Conservation (phyloP, 2,888 invertebrate genomes). For the Perithous albicinctus region DNA sequence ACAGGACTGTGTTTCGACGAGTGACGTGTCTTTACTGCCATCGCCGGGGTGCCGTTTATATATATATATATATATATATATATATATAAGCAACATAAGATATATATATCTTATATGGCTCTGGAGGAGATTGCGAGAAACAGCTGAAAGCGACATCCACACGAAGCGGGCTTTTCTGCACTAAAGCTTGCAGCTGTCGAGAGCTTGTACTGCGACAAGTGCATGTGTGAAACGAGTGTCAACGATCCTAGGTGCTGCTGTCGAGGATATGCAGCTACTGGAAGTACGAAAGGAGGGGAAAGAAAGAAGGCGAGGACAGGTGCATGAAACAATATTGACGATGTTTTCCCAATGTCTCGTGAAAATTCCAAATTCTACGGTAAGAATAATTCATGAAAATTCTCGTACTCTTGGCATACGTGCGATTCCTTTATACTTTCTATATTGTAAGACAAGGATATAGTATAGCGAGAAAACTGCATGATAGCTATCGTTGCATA, state of each 20-base stretch:
- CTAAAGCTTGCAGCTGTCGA: conserved; percentile 26
- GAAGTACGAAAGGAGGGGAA: conserved; percentile 9
- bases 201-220: conserved; percentile 15
- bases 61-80: too few species aligned
- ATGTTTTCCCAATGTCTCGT: conserved; percentile 12
- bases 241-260: conserved; percentile 40
- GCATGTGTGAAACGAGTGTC: conserved; percentile 44
- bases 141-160: conserved; percentile 10
- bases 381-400: conserved; percentile 47
- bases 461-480: background rate
- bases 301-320: conserved; percentile 1
- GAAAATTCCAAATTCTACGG: conserved; percentile 41
- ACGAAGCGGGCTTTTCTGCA: conserved; percentile 5
- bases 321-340: conserved; percentile 18
- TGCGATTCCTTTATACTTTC: conserved; percentile 33
- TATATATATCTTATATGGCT: too few species aligned
- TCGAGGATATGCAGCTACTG: conserved; percentile 22
- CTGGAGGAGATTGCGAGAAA: background rate
- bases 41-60: background rate
- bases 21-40: background rate
- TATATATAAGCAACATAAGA: too few species aligned
- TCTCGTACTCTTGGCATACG: background rate
- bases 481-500: background rate
- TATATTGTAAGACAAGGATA: conserved; percentile 9
- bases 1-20: background rate